Evolutionary conservation across 2,888 invertebrate species (phyloP).

Genomic region (Labia minor): DNA sequence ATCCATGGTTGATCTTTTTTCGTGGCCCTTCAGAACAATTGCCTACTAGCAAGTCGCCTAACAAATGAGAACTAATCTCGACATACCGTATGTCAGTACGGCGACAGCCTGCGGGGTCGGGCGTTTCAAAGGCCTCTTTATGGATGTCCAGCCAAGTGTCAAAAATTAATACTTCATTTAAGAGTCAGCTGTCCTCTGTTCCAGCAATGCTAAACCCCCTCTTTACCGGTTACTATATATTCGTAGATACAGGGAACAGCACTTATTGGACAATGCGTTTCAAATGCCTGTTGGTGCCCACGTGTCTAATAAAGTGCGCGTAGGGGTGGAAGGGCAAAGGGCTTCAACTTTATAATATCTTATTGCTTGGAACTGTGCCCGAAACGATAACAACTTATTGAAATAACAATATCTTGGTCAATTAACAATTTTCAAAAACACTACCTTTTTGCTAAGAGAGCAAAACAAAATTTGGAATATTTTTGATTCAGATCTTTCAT

Average conservation of each 20-base stretch:
- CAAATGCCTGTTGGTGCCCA: background rate
- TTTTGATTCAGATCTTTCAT: no score
- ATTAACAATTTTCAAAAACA: background rate
- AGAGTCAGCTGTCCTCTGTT: background rate
- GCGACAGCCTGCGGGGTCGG: background rate
- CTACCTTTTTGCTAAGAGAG: no score
- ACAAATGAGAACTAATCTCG: slow-evolving; percentile 13
- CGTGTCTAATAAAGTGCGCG: background rate
- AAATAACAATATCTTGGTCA: background rate
- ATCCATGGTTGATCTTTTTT: slow-evolving; percentile 29
- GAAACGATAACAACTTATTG: background rate
- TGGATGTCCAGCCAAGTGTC: slow-evolving; percentile 7
- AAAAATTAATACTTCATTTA: slow-evolving; percentile 13
- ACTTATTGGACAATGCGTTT: background rate
- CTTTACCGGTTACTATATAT: no score
- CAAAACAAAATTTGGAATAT: no score
- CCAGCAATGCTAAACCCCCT: background rate
- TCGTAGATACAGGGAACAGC: background rate
- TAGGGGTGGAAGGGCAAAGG: background rate
- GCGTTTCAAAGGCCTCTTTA: background rate
- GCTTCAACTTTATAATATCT: background rate
- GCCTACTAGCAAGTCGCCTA: background rate
- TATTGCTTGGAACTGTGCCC: background rate
- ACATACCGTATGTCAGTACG: background rate
- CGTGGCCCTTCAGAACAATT: slow-evolving; percentile 27